Conservation (phyloP, 2,888 invertebrate species). For the Cryptops parisi region DNA sequence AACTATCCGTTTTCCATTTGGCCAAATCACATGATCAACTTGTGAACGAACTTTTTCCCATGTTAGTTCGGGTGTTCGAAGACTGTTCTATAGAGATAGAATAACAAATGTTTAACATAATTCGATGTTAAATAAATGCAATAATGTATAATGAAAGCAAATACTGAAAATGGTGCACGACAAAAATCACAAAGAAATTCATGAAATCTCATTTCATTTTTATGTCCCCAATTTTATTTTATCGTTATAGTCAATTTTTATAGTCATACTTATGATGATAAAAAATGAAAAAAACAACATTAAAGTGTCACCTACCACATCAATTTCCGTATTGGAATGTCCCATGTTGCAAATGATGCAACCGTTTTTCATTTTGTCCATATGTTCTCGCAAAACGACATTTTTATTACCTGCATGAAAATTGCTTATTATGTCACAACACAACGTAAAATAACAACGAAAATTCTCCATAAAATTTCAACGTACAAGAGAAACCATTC, state of each 20-base stretch:
- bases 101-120: background rate
- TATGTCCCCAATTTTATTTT: no score
- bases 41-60: constrained; percentile 97
- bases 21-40: constrained; percentile 98
- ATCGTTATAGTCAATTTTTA: no score
- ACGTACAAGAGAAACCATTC: background rate
- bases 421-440: no score
- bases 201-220: no score
- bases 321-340: constrained; percentile 91
- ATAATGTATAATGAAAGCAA: background rate
- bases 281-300: constrained; percentile 6
- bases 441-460: no score
- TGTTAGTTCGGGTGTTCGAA: constrained; percentile 82
- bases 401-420: constrained; percentile 60
- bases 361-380: constrained; percentile 93
- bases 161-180: no score
- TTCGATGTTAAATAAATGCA: background rate
- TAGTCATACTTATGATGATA: no score
- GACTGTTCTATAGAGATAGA: constrained; percentile 56
- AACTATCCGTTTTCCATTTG: constrained; percentile 87
- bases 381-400: constrained; percentile 84
- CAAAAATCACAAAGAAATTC: no score
- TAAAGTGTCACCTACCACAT: constrained; percentile 46
- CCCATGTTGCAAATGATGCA: constrained; percentile 96
- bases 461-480: no score